Evolutionary conservation across 2,888 invertebrate genomes (phyloP), one percentile per base, ranked within the genome.

Genomic region (Callosobruchus maculatus): DNA sequence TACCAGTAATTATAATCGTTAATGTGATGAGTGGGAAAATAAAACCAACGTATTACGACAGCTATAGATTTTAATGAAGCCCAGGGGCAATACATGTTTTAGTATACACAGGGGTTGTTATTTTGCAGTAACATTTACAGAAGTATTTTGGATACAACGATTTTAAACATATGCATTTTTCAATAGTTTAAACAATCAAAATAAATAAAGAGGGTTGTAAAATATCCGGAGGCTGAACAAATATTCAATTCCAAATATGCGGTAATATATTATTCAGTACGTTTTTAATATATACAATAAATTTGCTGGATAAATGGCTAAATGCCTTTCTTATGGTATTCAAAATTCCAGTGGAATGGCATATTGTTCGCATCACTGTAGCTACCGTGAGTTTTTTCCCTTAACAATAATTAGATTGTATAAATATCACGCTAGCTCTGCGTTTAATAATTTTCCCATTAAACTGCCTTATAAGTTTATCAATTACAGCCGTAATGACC

Each of bases 61-160:
- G 86, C 86, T 87, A 87, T 86, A 86, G 72, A 79, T 83, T 87
- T 86, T 86, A 85, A 86, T 86, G 81, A 84, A 85, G 86, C 86
- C 86, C 85, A 85, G 80, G 84, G 86, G 86, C 86, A 83, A 84
- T 86, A 86, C 86, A 87, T 86, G 84, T 84, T 84, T 84, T 83
- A 85, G 85, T 87, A 86, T 87, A 87, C 86, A 87, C 84, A 84
- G 83, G 84, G 79, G 82, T 71, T 74, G 73, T 84, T 86, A 85
- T 67, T 21, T 21, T 86, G 85, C 85, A 86, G 86, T 86, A 86
- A 86, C 84, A 85, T 86, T 79, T 80, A 79, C 78, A 80, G 75
- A 72, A 78, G 79, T 80, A 80, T 77, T 77, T 73, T 74, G 74
- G 73, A 76, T 78, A 77, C 75, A 70, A 70, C 22, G 68, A 20